Base-by-base conservation (phyloP, 1,140 invertebrate genomes). In the Idris sp. region DNA sequence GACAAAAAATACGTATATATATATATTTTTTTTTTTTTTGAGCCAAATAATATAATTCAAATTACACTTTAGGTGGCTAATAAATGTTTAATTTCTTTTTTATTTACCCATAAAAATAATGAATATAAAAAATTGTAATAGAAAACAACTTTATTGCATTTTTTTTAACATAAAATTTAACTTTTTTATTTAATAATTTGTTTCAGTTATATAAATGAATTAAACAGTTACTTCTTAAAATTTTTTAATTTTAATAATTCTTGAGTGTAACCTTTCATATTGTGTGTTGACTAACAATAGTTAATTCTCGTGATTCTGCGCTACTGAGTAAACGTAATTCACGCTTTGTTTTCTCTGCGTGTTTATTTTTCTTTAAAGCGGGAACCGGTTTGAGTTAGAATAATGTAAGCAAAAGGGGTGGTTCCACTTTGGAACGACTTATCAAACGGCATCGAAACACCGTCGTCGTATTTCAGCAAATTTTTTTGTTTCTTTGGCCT, bases 311-410 rank as follows among this genome's bases (percentile, higher is more conserved):
- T 59, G 53, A 64, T 65, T 65, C 19, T 7, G 16, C n/a, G 53
- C 48, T 13, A 73, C 61, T 65, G 46, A 51, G 53, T 58, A 25
- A 9, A 18, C 35, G 46, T 59, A 73, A 73, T 73, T 62, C 49
- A 31, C 22, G 16, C 1, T 56, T 59, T 35, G 19, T 59, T 64
- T 38, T 40, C 10, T 18, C n/a, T n/a, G n/a, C 8, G 14, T 43
- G 9, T 46, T 9, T 36, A 41, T 43, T 33, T 46, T 54, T 53
- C 36, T 41, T 14, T 8, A 30, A 30, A 26, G 10, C 11, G 5
- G n/a, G 13, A 73, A 64, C 69, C 36, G 69, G 59, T 73, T 73
- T 58, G 9, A 33, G 36, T 59, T 59, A 51, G 59, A 72, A 49
- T 30, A 38, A 13, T 35, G n/a, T 28, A 40, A 44, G n/a, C 13